phyloP scores from a whole-genome alignment of 2,797 vertebrate species.

The Forpus xanthops region DNA sequence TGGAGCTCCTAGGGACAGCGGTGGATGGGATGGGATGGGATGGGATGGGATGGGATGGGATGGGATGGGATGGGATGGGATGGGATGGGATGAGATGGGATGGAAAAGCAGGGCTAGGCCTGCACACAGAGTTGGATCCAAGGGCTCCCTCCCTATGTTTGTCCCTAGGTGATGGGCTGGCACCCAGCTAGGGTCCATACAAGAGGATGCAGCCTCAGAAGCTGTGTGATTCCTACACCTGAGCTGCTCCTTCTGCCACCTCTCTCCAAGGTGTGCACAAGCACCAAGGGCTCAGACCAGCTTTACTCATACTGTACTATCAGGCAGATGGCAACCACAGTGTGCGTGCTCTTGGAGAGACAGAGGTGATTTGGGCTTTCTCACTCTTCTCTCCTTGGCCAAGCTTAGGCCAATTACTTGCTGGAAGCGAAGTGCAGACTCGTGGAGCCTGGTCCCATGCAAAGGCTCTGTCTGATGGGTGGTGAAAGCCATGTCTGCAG shows the following conservation, averaged over 20 bases:
- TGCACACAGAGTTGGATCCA: accelerated
- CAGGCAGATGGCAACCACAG: background rate
- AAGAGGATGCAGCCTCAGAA: background rate
- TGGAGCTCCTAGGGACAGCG: background rate
- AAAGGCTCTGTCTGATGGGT: background rate
- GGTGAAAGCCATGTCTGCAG: background rate
- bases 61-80: background rate
- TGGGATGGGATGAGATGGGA: background rate
- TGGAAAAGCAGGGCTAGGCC: background rate
- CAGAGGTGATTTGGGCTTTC: background rate
- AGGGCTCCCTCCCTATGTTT: accelerated
- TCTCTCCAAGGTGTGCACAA: accelerated
- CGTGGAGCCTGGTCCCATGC: background rate
- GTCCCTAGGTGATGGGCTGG: background rate
- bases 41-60: background rate
- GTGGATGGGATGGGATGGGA: background rate
- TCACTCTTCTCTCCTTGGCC: background rate
- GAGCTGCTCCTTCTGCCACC: background rate
- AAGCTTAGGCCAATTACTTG: background rate
- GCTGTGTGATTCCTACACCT: accelerated
- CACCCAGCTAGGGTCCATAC: accelerated
- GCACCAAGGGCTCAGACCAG: background rate
- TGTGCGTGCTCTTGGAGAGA: background rate
- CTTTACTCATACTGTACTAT: background rate
- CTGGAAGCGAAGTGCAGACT: background rate